Conservation (phyloP, 37 sponge, comb jelly and placozoan species). For the Chondrilla cf. caribensis region DNA sequence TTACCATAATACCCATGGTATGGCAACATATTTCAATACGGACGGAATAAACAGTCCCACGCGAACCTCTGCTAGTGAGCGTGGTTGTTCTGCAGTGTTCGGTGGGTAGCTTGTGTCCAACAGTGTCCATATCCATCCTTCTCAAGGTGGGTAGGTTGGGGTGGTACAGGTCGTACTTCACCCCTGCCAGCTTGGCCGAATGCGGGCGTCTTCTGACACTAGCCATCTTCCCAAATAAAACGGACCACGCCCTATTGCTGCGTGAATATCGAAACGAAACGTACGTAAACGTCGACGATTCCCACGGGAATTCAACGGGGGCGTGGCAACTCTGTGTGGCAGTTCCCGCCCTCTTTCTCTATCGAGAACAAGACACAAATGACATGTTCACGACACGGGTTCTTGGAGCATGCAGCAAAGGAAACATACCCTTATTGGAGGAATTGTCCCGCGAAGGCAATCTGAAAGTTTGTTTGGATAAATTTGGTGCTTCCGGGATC, state of each 20-base stretch:
- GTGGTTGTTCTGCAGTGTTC: conserved; percentile 81
- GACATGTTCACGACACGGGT: too few species aligned
- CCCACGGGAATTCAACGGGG: background rate
- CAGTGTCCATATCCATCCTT: conserved; percentile 80
- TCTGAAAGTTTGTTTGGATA: conserved; percentile 41
- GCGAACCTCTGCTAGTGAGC: conserved; percentile 41
- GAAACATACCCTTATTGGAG: conserved; percentile 32
- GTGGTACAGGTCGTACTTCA: conserved; percentile 79
- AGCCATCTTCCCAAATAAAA: background rate
- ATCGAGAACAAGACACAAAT: too few species aligned
- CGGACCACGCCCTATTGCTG: background rate
- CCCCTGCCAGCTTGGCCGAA: conserved; percentile 55
- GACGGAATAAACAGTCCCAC: background rate
- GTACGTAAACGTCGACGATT: background rate
- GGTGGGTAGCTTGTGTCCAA: conserved; percentile 46
- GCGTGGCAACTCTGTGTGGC: too few species aligned
- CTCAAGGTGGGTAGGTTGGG: conserved; percentile 81
- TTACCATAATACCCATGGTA: background rate
- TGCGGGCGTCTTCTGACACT: conserved; percentile 44
- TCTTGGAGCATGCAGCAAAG: conserved; percentile 53
- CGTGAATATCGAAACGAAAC: too few species aligned
- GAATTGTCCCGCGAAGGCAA: conserved; percentile 12
- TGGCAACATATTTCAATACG: background rate
- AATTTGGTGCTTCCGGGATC: conserved; percentile 65
- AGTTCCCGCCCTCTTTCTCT: too few species aligned